Percentiles rank a stretch among this genome's conserved stretches.
Evolutionary conservation across 2,797 vertebrate genomes (phyloP).

Genomic region (Sebastes taczanowskii): DNA sequence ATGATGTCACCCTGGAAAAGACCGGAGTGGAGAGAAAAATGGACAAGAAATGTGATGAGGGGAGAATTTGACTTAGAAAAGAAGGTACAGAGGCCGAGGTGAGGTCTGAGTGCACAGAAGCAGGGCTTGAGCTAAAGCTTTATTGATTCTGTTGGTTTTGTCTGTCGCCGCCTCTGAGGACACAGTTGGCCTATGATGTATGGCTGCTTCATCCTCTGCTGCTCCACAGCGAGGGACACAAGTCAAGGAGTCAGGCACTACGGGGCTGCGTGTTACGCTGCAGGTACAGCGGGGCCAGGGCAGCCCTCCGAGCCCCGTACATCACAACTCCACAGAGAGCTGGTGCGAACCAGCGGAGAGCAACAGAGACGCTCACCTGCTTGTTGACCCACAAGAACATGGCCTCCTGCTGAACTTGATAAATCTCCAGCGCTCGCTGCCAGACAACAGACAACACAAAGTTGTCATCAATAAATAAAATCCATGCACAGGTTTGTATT

Average conservation of each 20-base stretch:
- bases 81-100: slow-evolving; percentile 33
- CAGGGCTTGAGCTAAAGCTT: slow-evolving; percentile 61
- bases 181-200: slow-evolving; percentile 74
- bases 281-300: slow-evolving; percentile 41
- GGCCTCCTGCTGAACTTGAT: slow-evolving; percentile 29
- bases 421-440: slow-evolving; percentile 23
- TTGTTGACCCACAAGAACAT: slow-evolving; percentile 51
- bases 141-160: slow-evolving; percentile 78
- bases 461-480: slow-evolving; percentile 59
- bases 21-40: slow-evolving; percentile 30
- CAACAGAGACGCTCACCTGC: slow-evolving; percentile 39
- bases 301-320: slow-evolving; percentile 31
- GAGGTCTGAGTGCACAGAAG: slow-evolving; percentile 50
- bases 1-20: slow-evolving; percentile 56
- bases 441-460: slow-evolving; percentile 43
- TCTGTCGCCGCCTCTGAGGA: slow-evolving; percentile 68
- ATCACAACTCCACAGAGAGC: slow-evolving; percentile 59
- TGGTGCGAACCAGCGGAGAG: slow-evolving; percentile 15
- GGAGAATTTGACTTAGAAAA: slow-evolving; percentile 43
- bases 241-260: slow-evolving; percentile 60
- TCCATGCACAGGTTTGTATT: slow-evolving; percentile 29
- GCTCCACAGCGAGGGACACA: slow-evolving; percentile 49
- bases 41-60: slow-evolving; percentile 19
- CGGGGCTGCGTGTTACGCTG: slow-evolving; percentile 55
- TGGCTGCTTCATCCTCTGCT: slow-evolving; percentile 57